Base-by-base conservation (phyloP, 2,797 vertebrate genomes). In the Jordanella pulchra region DNA sequence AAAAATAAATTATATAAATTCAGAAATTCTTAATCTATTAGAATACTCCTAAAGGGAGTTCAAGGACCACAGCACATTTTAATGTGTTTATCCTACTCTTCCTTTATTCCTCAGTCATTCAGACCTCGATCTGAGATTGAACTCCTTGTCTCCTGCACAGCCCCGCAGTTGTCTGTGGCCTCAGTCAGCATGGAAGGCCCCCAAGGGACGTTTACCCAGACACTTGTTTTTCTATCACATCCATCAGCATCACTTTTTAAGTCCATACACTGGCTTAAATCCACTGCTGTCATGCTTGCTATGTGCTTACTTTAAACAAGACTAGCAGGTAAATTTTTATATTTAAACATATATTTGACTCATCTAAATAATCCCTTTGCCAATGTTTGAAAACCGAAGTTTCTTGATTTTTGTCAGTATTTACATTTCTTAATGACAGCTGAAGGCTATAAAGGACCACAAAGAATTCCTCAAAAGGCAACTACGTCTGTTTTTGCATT, bases 141-240 rank as follows among this genome's bases (percentile, higher is more conserved):
- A 89, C 84, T 89, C 84, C 90, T 91, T 78, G 76, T 65, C 85
- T 87, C 64, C 64, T 54, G 83, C 86, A 86, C 89, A 89, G 89
- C 84, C 84, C 90, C 85, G 53, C 53, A 54, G 2, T 27, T 27
- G n/a, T 27, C 87, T 89, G 90, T 90, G 90, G 88, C 75, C 56
- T 39, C 32, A 76, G 81, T 91, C 89, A 90, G 85, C 84, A 70
- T 86, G 80, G 85, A 89, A 83, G 82, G 84, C 84, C 89, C 87
- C 87, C 42, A 76, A 88, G 83, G 83, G 84, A 84, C 85, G 83
- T 77, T 89, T 85, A 88, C 77, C 83, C 90, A 87, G 84, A 84
- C 80, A 77, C 84, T 87, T 93, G 90, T 93, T 92, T 87, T 93
- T 91, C 82, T 72, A 89, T 82, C 83, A 91, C 89, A 90, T 89